A percentile compares a stretch with the other conserved stretches of the same genome.
Conservation (phyloP, 2,888 invertebrate species). For the Ophraella communa region DNA sequence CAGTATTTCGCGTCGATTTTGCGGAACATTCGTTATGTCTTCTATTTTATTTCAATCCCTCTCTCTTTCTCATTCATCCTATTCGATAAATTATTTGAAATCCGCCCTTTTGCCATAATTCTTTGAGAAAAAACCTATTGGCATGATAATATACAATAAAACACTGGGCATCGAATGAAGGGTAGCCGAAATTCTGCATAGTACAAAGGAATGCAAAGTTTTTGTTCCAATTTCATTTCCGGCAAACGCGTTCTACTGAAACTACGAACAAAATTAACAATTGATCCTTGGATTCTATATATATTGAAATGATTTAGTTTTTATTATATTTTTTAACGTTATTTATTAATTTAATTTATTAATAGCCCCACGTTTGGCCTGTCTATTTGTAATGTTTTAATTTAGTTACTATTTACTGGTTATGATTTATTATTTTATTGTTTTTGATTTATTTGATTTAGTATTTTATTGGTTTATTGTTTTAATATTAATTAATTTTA, state of each 20-base stretch:
- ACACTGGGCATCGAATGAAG: slow-evolving; percentile 43
- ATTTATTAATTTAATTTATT: too few relatives aligned
- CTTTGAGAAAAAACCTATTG: slow-evolving; percentile 51
- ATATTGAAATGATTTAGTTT: too few relatives aligned
- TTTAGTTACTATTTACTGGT: too few relatives aligned
- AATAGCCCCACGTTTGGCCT: too few relatives aligned
- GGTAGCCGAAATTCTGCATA: slow-evolving; percentile 21
- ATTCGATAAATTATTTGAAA: slow-evolving; percentile 51
- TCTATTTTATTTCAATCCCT: slow-evolving; percentile 54
- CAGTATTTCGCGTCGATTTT: slow-evolving; percentile 56
- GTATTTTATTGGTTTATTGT: too few relatives aligned
- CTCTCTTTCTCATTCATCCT: slow-evolving; percentile 33
- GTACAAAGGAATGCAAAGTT: slow-evolving; percentile 52
- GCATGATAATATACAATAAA: slow-evolving; percentile 57
- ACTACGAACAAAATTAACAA: too few relatives aligned
- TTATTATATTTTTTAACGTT: too few relatives aligned
- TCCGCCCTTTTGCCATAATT: slow-evolving; percentile 56
- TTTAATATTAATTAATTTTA: too few relatives aligned
- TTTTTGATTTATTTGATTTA: too few relatives aligned
- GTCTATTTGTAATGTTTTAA: too few relatives aligned
- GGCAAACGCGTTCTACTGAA: not conserved
- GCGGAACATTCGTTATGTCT: slow-evolving; percentile 56
- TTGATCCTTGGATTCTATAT: too few relatives aligned
- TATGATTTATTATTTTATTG: too few relatives aligned
- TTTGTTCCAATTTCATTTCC: slow-evolving; percentile 49